Conservation (phyloP, 2,113 vertebrate species). For the Hippolais icterina region DNA sequence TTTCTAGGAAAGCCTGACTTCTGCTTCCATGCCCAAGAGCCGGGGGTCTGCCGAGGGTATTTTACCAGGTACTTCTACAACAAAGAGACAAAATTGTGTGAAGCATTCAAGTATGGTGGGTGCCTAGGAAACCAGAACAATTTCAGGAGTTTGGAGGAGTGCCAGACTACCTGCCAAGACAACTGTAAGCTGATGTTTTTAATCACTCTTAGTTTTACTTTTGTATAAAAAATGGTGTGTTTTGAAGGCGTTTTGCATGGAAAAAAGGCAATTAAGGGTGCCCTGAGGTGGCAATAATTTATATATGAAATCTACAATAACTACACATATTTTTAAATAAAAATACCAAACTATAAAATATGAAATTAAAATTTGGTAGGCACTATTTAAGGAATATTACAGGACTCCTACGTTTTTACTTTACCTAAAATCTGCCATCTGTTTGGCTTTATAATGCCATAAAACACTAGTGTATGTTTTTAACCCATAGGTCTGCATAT, state of each 20-base stretch:
- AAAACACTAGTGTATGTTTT: background rate
- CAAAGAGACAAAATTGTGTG: conserved; percentile 74
- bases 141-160: conserved; percentile 79
- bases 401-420: background rate
- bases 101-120: conserved; percentile 86
- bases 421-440: background rate
- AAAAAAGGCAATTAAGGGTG: background rate
- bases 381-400: background rate
- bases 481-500: background rate
- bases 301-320: background rate
- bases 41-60: conserved; percentile 85
- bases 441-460: background rate
- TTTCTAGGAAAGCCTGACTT: conserved; percentile 81
- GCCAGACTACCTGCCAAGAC: conserved; percentile 76
- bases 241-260: background rate
- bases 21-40: conserved; percentile 82
- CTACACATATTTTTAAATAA: background rate
- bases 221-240: background rate
- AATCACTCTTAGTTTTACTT: background rate
- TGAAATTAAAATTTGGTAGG: background rate
- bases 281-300: background rate
- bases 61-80: conserved; percentile 86
- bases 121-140: conserved; percentile 94
- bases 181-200: conserved; percentile 65
- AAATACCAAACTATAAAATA: background rate